Base-by-base conservation (phyloP, 2,113 vertebrate genomes). In the Aleadryas rufinucha region DNA sequence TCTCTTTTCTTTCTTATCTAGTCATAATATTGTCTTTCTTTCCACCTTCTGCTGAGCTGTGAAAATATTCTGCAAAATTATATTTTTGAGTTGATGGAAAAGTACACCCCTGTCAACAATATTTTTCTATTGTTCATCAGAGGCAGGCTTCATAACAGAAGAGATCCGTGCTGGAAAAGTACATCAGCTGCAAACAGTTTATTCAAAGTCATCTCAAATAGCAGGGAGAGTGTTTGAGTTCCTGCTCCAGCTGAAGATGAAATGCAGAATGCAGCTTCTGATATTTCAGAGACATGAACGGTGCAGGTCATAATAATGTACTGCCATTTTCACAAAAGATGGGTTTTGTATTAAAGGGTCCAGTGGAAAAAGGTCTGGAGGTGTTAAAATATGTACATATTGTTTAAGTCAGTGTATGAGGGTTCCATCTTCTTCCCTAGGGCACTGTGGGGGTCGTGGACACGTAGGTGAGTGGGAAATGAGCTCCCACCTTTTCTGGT, bases 41-140 rank as follows among this genome's bases (percentile, higher is more conserved):
- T 80, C 86, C 45, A 83, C 86, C 95, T 89, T 92, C 80, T 94
- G 95, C 93, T 92, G 90, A 95, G 91, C 66, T 88, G 66, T 95
- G 94, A 96, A 96, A 96, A 82, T 68, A 91, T 87, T 96, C 92
- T 84, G 30, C 76, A 61, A 45, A 87, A 90, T 81, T 16, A 68
- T 89, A 80, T 88, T 96, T 95, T 89, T 54, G 69, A 94, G 90
- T 49, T 61, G 90, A 89, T 92, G 76, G 93, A 93, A 95, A 94
- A 97, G 95, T 63, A 66, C 59, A 74, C 63, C 89, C 69, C 15
- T 84, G 80, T 88, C 79, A 95, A 85, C 84, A 77, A 31, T 93
- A 64, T 78, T 94, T 90, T 81, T 63, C 81, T 79, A 68, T 90
- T 89, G 90, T 90, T 83, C 71, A 75, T 84, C 59, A 44, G 89